Base-by-base conservation (phyloP, 2,888 invertebrate species). In the Drosophila diplacantha region DNA sequence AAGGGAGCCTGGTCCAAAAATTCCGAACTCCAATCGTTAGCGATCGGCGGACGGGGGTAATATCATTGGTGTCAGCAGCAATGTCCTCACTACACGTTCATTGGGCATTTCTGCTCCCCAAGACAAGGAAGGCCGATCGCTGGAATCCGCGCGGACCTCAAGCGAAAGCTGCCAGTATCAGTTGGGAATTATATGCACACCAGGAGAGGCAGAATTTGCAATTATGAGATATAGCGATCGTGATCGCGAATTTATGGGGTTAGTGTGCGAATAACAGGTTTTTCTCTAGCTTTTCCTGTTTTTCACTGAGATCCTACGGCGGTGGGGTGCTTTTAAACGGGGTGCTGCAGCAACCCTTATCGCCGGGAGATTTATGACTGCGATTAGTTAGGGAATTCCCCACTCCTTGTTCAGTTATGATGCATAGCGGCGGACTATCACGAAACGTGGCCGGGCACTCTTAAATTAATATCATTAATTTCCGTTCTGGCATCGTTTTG, bases 1-100 rank as follows among this genome's bases (percentile, higher is more conserved):
- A 94, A 93, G 91, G 91, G 90, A 91, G 91, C 53, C 78, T 91
- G 58, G 85, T 88, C 85, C 91, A 94, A 94, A 94, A 94, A 94
- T 94, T 94, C 93, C 94, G 92, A 92, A 92, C 91, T 89, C 86
- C 82, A 71, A 88, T 70, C 61, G 37, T 22, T 50, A 56, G 54
- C 66, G 75, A 65, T 78, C 75, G 82, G 84, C 85, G 85, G 73
- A 68, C 71, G 52, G 63, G 67, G 55, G 71, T 66, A 68, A 65
- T 68, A 81, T 83, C 82, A 79, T 80, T 86, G 93, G 93, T 92
- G 93, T 91, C 92, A 94, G 94, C 94, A 95, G 90, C 90, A 93
- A 92, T 93, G 92, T 90, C 90, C 94, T 94, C 94, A 93, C 94
- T 93, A 92, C 76, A 91, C 93, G 94, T 92, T 94, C 94, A 93